These are phyloP conservation scores for Telmatherina bonti DNA, from an alignment of 2,797 vertebrate species.

Conservation along the genomic window DNA sequence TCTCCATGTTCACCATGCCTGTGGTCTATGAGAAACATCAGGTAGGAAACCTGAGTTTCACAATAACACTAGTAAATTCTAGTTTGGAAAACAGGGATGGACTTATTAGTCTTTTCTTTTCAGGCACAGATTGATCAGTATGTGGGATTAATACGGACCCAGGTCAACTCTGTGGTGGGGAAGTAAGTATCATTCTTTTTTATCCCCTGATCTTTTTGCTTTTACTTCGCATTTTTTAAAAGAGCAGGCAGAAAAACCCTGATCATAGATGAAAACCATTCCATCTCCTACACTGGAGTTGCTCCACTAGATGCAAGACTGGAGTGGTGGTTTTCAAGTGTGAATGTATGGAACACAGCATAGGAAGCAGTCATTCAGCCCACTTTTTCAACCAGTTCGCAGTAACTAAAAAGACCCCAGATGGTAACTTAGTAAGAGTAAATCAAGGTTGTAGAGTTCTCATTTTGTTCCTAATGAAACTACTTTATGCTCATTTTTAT, in stretches of 20 bases:
- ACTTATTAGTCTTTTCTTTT: slow-evolving; percentile 40
- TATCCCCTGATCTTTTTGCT: neutral
- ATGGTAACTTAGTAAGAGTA: neutral
- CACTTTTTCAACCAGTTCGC: neutral
- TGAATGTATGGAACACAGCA: neutral
- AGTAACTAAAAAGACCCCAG: slow-evolving; percentile 2
- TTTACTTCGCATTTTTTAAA: neutral
- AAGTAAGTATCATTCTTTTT: slow-evolving; percentile 87
- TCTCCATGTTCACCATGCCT: slow-evolving; percentile 98
- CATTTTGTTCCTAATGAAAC: neutral
- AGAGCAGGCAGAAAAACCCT: neutral
- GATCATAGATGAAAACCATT: neutral
- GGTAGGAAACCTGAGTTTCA: slow-evolving; percentile 78
- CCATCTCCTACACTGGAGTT: neutral
- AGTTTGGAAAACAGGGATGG: neutral
- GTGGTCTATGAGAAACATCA: slow-evolving; percentile 99
- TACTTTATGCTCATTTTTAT: too few relatives aligned
- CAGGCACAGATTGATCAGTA: slow-evolving; percentile 99
- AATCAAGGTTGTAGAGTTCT: neutral
- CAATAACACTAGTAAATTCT: neutral
- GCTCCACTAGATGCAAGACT: too few relatives aligned
- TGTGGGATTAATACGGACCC: slow-evolving; percentile 95
- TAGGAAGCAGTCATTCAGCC: too few relatives aligned
- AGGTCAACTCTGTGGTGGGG: slow-evolving; percentile 96
- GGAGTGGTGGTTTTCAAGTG: too few relatives aligned